Percentiles rank a stretch among this genome's conserved stretches.
Evolutionary conservation across 2,888 invertebrate species (phyloP).

Genomic region (Drosophila algonquin): DNA sequence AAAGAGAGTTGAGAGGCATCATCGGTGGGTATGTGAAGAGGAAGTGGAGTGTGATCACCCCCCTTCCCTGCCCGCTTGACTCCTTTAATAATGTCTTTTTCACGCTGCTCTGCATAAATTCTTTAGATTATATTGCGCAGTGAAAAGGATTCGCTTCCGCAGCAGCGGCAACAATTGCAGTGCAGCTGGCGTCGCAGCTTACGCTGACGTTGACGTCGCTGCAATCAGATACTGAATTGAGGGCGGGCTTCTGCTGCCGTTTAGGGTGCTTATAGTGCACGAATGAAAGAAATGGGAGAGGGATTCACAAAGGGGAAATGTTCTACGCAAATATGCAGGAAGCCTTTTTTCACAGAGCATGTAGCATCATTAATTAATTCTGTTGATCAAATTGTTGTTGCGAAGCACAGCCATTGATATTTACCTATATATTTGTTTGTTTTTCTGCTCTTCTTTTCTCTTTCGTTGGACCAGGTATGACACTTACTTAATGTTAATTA

Average conservation of each 20-base stretch:
- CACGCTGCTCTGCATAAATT: conserved; percentile 71
- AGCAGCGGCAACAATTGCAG: conserved; percentile 54
- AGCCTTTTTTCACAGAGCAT: neutral
- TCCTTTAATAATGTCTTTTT: conserved; percentile 41
- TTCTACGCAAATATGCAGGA: conserved; percentile 1
- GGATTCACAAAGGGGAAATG: conserved; percentile 12
- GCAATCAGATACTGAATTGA: conserved; percentile 57
- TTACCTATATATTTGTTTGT: neutral
- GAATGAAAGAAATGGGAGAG: neutral
- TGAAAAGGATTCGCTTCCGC: conserved; percentile 72
- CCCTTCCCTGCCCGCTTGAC: neutral
- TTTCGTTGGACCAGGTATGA: neutral
- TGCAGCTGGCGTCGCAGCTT: conserved; percentile 50
- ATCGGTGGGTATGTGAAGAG: conserved; percentile 35
- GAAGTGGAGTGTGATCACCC: conserved; percentile 20
- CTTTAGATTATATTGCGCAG: conserved; percentile 75
- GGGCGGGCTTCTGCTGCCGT: conserved; percentile 45
- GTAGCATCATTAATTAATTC: conserved; percentile 4
- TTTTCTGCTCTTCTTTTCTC: neutral
- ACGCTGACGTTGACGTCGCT: conserved; percentile 27
- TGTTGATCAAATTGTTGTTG: conserved; percentile 1
- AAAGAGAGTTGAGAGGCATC: neutral
- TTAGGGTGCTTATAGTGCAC: neutral
- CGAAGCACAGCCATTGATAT: conserved; percentile 11
- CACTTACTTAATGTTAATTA: neutral